Evolutionary conservation across 2,888 invertebrate genomes (phyloP).

Genomic region (Thecophora atra): DNA sequence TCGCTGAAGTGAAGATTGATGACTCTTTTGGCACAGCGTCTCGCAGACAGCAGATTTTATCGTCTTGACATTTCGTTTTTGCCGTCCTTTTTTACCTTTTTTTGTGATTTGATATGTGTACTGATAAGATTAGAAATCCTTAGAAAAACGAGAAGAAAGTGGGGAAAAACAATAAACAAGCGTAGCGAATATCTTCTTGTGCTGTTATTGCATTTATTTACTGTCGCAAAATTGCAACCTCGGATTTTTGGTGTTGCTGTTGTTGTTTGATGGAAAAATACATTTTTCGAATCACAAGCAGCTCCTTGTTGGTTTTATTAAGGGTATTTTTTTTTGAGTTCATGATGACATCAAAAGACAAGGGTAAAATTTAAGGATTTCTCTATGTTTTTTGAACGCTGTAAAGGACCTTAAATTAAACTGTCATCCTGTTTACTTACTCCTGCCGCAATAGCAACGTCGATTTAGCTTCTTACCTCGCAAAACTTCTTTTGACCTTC

Average conservation of each 20-base stretch:
- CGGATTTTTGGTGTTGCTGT: neutral
- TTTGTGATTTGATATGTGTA: neutral
- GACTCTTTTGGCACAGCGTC: constrained; percentile 16
- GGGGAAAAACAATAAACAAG: neutral
- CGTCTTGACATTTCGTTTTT: neutral
- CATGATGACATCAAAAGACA: too few species aligned
- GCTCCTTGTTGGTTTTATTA: neutral
- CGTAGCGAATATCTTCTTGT: neutral
- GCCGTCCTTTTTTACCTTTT: too few species aligned
- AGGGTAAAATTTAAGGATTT: too few species aligned
- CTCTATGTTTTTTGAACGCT: too few species aligned
- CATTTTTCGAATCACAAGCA: neutral
- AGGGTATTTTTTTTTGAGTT: neutral
- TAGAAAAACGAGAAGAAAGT: too few species aligned
- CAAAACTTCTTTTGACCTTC: too few species aligned
- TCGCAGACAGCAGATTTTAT: constrained; percentile 4
- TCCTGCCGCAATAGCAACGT: too few species aligned
- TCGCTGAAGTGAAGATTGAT: constrained; percentile 18
- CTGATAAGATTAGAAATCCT: neutral
- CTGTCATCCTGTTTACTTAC: too few species aligned
- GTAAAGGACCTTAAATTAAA: too few species aligned
- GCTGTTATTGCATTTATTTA: constrained; percentile 17
- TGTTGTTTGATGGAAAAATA: neutral
- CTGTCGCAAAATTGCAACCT: neutral
- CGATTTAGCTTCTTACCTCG: too few species aligned